Base-by-base conservation (phyloP, 2,113 vertebrate species). In the Lanius collurio region DNA sequence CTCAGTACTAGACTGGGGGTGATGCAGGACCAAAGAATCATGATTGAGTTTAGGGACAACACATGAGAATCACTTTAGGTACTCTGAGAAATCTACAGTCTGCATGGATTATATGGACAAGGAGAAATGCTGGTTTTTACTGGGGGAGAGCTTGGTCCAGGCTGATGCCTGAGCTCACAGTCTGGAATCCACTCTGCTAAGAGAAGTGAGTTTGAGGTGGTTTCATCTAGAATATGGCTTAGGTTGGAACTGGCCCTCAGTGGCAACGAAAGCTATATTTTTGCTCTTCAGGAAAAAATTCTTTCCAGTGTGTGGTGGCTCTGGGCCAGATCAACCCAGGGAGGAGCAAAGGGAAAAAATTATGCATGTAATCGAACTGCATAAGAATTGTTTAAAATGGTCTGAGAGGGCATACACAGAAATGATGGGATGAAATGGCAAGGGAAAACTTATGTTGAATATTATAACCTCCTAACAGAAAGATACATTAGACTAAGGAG, bases 401-500 rank as follows among this genome's bases (percentile, higher is more conserved):
- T 85, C 75, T 1, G 3, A 73, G 67, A 77, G n/a, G 63, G 39
- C 23, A 77, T 9, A 77, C 0, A 9, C 94, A 95, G 93, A 96
- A 97, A 95, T 6, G 17, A 80, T 86, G 83, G 89, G 92, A 92
- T 95, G 89, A 96, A 97, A 97, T 83, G 94, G 87, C 76, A 67
- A 96, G 78, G 87, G 76, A 96, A 96, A 97, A 83, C 96, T 96
- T 94, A 88, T 35, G 92, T 80, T 92, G 94, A 96, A 94, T 97
- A 97, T 97, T 96, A 93, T 95, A 97, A 93, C 94, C 97, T 97
- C 95, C 91, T 97, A 94, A 95, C 96, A 93, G 96, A 97, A 97
- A 97, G 97, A 94, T 96, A 94, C 64, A 30, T 95, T 96, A 97
- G 96, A 96, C 15, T 67, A 94, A 93, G 82, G 93, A 97, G 76